Evolutionary conservation across 1,140 invertebrate species (phyloP).

Genomic region (Drosophila pseudoobscura): DNA sequence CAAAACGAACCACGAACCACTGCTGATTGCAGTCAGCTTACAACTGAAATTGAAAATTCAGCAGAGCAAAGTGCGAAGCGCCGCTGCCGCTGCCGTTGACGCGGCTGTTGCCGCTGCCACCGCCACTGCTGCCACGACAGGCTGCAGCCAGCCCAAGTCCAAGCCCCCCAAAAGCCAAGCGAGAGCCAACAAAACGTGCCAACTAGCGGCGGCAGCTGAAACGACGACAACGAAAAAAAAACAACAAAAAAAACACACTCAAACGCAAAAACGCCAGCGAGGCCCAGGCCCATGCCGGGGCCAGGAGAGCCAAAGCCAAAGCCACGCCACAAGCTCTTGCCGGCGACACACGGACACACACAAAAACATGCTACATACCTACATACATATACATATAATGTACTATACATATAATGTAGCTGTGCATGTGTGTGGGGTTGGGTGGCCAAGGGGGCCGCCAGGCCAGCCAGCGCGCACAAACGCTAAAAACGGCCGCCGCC

Average conservation of each 20-base stretch:
- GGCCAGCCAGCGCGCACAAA: constrained; percentile 61
- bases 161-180: constrained; percentile 70
- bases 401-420: constrained; percentile 12
- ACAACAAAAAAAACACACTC: constrained; percentile 52
- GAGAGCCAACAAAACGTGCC: constrained; percentile 74
- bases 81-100: constrained; percentile 54
- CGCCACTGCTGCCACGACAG: constrained; percentile 59
- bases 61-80: constrained; percentile 82
- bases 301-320: constrained; percentile 65
- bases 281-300: constrained; percentile 44
- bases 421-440: constrained; percentile 39
- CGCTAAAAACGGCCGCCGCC: constrained; percentile 78
- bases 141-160: constrained; percentile 53
- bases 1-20: constrained; percentile 67
- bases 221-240: constrained; percentile 55
- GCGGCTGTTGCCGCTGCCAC: constrained; percentile 37
- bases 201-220: constrained; percentile 64
- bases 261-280: constrained; percentile 81
- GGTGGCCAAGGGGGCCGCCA: constrained; percentile 24
- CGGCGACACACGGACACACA: constrained; percentile 60
- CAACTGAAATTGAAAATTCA: constrained; percentile 84
- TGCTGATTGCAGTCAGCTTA: constrained; percentile 83
- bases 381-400: constrained; percentile 12
- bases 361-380: constrained; percentile 7
- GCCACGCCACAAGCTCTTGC: constrained; percentile 80